phyloP scores from a whole-genome alignment of 2,888 invertebrate species.

The Heliconius ismenius region DNA sequence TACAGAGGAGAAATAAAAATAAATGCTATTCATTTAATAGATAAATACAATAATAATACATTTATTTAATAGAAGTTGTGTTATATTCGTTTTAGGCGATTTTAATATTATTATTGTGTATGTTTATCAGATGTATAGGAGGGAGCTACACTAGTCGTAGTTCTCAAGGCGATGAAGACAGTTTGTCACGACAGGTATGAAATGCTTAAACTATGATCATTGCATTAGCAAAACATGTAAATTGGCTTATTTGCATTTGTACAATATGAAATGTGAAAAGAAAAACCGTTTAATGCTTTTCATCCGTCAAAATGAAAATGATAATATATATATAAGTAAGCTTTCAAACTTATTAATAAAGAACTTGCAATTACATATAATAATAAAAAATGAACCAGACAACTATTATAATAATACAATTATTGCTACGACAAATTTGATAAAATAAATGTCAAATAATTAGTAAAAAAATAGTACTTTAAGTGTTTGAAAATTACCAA shows the following conservation, averaged over 20 bases:
- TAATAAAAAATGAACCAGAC: background rate
- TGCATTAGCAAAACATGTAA: conserved; percentile 31
- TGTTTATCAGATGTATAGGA: conserved; percentile 82
- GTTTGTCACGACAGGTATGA: conserved; percentile 79
- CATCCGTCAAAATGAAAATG: background rate
- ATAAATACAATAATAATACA: too few species aligned
- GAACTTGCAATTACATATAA: background rate
- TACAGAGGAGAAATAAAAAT: too few species aligned
- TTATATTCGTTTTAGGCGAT: background rate
- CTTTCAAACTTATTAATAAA: background rate
- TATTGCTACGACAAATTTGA: background rate
- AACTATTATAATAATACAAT: background rate
- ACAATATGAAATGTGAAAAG: background rate
- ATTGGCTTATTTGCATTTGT: conserved; percentile 36
- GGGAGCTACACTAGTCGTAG: conserved; percentile 80
- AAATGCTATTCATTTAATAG: too few species aligned
- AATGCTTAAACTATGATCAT: conserved; percentile 19
- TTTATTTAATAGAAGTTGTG: too few species aligned
- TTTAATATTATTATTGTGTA: background rate
- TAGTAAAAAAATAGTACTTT: background rate
- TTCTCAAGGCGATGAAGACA: conserved; percentile 83
- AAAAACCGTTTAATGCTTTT: background rate
- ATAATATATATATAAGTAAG: background rate
- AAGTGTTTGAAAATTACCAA: background rate
- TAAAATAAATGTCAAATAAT: background rate